A percentile compares a stretch with the other conserved stretches of the same genome.
phyloP scores from a whole-genome alignment of 1,140 invertebrate genomes.

The Scaptomyza hsui region DNA sequence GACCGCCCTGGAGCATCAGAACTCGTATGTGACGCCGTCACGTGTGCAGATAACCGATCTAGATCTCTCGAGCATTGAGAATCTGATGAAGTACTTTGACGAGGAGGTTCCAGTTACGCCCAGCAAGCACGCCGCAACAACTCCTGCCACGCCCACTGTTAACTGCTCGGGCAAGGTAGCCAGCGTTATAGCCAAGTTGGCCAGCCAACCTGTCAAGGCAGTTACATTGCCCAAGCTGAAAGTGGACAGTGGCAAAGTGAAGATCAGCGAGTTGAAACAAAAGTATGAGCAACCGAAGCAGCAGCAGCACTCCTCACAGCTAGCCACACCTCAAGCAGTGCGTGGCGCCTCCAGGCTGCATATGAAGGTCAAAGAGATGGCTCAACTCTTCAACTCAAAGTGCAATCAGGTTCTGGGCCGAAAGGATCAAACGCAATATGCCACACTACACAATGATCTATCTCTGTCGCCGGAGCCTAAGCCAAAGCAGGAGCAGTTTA shows the following conservation, averaged over 20 bases:
- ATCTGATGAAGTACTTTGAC: slow-evolving; percentile 79
- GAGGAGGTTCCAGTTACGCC: slow-evolving; percentile 73
- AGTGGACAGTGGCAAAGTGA: slow-evolving; percentile 30
- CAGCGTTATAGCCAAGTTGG: slow-evolving; percentile 65
- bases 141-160: neutral
- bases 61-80: slow-evolving; percentile 73
- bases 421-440: slow-evolving; percentile 48
- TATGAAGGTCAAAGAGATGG: slow-evolving; percentile 73
- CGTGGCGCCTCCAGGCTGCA: slow-evolving; percentile 39
- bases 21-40: slow-evolving; percentile 42
- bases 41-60: slow-evolving; percentile 55
- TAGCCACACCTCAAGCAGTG: neutral
- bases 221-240: slow-evolving; percentile 36
- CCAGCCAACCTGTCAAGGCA: slow-evolving; percentile 22
- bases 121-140: slow-evolving; percentile 24
- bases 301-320: neutral
- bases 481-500: neutral
- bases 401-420: slow-evolving; percentile 63
- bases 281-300: slow-evolving; percentile 49
- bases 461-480: slow-evolving; percentile 52
- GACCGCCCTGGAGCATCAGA: slow-evolving; percentile 69
- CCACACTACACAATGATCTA: slow-evolving; percentile 57
- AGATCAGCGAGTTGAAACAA: slow-evolving; percentile 67
- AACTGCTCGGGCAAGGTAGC: slow-evolving; percentile 64
- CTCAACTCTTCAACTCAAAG: slow-evolving; percentile 72